phyloP scores from a whole-genome alignment of 2,113 vertebrate species.

The Chaetodon trifascialis region DNA sequence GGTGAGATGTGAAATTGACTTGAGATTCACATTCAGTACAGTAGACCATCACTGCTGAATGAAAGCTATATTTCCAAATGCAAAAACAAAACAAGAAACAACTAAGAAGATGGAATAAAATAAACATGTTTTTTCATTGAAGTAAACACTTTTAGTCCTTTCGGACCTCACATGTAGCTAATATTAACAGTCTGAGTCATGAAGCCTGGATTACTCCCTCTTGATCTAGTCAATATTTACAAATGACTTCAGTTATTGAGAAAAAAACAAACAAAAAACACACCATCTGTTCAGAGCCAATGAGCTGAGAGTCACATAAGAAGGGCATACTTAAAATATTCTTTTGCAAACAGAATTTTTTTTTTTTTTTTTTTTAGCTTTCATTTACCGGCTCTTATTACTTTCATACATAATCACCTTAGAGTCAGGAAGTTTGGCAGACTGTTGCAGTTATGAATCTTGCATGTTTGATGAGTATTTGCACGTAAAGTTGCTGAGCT shows the following conservation, averaged over 20 bases:
- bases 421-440: not conserved
- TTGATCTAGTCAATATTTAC: constrained; percentile 48
- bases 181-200: constrained; percentile 51
- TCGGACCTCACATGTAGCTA: constrained; percentile 7
- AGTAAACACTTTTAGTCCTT: not conserved
- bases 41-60: not conserved
- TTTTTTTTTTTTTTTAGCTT: not conserved
- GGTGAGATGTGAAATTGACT: not conserved
- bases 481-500: not conserved
- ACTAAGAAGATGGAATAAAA: not conserved
- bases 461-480: not conserved
- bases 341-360: constrained; percentile 35
- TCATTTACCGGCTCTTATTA: not conserved
- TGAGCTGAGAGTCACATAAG: not conserved
- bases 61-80: not conserved
- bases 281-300: constrained; percentile 1
- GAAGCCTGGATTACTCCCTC: not conserved
- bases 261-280: not conserved
- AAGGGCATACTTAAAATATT: not conserved
- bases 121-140: fast-evolving
- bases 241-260: not conserved
- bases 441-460: not conserved
- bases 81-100: not conserved
- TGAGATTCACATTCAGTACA: constrained; percentile 8
- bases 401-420: not conserved